phyloP scores from a whole-genome alignment of 2,888 invertebrate genomes.

The Strigamia crassipes region DNA sequence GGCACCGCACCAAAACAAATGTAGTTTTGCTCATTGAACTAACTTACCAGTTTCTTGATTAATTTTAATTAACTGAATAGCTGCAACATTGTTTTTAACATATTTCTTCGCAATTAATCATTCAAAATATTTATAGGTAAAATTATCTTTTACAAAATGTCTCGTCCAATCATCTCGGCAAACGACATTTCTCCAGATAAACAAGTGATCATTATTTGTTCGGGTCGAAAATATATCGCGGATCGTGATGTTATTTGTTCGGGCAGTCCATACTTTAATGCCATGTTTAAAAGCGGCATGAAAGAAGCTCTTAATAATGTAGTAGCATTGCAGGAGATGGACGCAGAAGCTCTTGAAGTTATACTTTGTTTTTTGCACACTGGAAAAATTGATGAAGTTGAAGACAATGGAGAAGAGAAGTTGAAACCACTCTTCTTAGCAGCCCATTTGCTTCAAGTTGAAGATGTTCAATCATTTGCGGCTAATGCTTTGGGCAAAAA shows the following conservation, averaged over 20 bases:
- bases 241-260: neutral
- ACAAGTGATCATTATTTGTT: neutral
- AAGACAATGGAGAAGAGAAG: neutral
- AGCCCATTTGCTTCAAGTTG: constrained; percentile 20
- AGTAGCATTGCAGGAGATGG: neutral
- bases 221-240: neutral
- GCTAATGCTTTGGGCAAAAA: neutral
- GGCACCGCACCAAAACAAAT: too few species aligned
- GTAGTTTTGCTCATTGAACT: too few species aligned
- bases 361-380: constrained; percentile 8
- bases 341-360: constrained; percentile 8
- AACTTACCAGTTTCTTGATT: too few species aligned
- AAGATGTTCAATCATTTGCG: neutral
- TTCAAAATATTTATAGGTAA: neutral
- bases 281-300: constrained; percentile 36
- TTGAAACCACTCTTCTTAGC: constrained; percentile 28
- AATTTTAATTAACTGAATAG: too few species aligned
- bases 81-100: too few species aligned
- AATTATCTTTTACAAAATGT: neutral
- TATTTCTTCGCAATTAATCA: too few species aligned
- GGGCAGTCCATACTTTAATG: constrained; percentile 13
- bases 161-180: neutral
- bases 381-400: constrained; percentile 1
- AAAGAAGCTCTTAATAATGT: neutral
- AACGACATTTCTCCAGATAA: neutral